Conservation (phyloP, 2,888 invertebrate genomes). For the Laothoe populi region DNA sequence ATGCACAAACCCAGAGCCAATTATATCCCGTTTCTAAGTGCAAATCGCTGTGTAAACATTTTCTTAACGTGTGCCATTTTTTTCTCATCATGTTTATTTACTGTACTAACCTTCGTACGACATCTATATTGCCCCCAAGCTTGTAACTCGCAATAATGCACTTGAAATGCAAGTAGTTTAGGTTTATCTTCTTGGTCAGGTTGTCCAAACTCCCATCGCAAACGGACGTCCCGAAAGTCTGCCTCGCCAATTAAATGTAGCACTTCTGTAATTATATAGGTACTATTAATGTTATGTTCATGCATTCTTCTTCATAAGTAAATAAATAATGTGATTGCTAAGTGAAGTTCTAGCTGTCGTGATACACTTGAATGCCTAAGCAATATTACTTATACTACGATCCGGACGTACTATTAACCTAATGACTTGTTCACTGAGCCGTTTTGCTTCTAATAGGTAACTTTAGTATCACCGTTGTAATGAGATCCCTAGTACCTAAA, state of each 20-base stretch:
- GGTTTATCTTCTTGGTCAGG: constrained; percentile 64
- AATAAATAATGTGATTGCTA: neutral
- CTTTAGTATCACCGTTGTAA: constrained; percentile 50
- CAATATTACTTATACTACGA: constrained; percentile 57
- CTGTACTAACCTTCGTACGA: constrained; percentile 82
- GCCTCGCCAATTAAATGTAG: constrained; percentile 87
- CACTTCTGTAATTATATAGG: constrained; percentile 74
- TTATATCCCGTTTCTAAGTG: constrained; percentile 70
- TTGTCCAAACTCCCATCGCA: constrained; percentile 86
- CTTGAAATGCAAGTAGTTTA: constrained; percentile 86
- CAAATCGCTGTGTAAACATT: constrained; percentile 26
- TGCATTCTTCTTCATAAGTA: too few relatives aligned
- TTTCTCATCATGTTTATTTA: neutral
- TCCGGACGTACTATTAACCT: constrained; percentile 75
- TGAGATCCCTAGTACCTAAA: constrained; percentile 42
- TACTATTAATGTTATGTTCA: too few relatives aligned
- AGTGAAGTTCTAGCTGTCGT: constrained; percentile 25
- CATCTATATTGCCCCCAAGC: constrained; percentile 92
- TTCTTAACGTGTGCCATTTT: neutral
- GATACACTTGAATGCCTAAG: constrained; percentile 56
- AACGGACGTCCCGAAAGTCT: constrained; percentile 87
- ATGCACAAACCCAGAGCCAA: constrained; percentile 49
- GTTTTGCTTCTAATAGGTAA: constrained; percentile 58
- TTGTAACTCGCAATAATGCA: constrained; percentile 92
- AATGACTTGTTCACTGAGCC: constrained; percentile 76